A percentile compares a stretch with the other conserved stretches of the same genome.
These are phyloP conservation scores for Formica aserva DNA, from an alignment of 2,888 invertebrate species.

Conservation along the genomic window DNA sequence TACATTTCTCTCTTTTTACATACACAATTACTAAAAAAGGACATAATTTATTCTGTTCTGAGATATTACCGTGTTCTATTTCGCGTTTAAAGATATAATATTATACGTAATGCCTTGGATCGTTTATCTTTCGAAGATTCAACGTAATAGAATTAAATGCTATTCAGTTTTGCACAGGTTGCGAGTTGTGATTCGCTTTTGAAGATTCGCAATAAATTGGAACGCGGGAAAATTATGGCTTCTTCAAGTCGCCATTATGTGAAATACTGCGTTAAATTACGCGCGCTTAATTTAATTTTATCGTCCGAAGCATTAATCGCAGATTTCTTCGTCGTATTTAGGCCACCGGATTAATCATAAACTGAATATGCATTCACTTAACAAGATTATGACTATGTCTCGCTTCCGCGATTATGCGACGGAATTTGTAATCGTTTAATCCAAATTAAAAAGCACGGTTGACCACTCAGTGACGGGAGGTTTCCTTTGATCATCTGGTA, in stretches of 20 bases:
- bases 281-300: conserved; percentile 24
- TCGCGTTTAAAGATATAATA: neutral
- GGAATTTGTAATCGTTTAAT: conserved; percentile 27
- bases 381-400: neutral
- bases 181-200: conserved; percentile 55
- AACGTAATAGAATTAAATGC: conserved; percentile 79
- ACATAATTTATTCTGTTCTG: neutral
- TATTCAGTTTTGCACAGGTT: conserved; percentile 73
- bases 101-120: neutral
- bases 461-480: neutral
- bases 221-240: conserved; percentile 17
- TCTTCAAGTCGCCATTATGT: conserved; percentile 11
- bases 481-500: conserved; percentile 48
- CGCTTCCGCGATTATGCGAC: too few relatives aligned
- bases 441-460: neutral
- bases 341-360: neutral
- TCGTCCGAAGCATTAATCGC: conserved; percentile 2
- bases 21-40: neutral
- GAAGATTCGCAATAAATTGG: conserved; percentile 32
- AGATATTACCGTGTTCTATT: neutral
- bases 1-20: neutral
- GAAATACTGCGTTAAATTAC: neutral
- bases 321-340: neutral
- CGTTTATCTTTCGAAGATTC: conserved; percentile 67
- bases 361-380: neutral